phyloP scores from a whole-genome alignment of 2,113 vertebrate species.

The Sula dactylatra region DNA sequence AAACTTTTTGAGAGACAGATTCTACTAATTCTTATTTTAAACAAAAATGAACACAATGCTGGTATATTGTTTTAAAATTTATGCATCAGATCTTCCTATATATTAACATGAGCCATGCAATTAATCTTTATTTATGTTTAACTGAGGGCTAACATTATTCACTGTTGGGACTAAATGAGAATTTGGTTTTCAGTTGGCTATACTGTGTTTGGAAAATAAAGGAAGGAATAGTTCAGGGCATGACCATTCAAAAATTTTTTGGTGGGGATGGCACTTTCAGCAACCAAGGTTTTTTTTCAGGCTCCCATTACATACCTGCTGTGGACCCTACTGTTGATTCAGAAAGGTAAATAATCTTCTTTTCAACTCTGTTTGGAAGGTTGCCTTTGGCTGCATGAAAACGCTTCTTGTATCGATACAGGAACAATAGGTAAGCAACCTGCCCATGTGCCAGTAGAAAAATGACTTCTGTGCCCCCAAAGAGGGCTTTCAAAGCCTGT shows the following conservation, averaged over 20 bases:
- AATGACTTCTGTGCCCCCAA: background rate
- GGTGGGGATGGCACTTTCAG: background rate
- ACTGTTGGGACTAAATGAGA: background rate
- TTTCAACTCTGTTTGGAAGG: background rate
- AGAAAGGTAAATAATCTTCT: background rate
- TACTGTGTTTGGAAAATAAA: background rate
- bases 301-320: accelerated
- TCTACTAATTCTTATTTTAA: background rate
- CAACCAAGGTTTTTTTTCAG: background rate
- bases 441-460: background rate
- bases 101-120: background rate
- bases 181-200: background rate
- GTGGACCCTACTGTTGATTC: background rate
- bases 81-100: background rate
- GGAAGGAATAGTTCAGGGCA: background rate
- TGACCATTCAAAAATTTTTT: background rate
- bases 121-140: slow-evolving; percentile 2
- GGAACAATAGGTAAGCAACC: background rate
- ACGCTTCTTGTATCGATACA: background rate
- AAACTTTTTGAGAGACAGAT: background rate
- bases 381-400: background rate
- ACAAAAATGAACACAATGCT: background rate
- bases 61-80: background rate
- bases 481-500: background rate
- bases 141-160: background rate